Conservation (phyloP, 2,113 vertebrate genomes). For the Sebastes fasciatus region DNA sequence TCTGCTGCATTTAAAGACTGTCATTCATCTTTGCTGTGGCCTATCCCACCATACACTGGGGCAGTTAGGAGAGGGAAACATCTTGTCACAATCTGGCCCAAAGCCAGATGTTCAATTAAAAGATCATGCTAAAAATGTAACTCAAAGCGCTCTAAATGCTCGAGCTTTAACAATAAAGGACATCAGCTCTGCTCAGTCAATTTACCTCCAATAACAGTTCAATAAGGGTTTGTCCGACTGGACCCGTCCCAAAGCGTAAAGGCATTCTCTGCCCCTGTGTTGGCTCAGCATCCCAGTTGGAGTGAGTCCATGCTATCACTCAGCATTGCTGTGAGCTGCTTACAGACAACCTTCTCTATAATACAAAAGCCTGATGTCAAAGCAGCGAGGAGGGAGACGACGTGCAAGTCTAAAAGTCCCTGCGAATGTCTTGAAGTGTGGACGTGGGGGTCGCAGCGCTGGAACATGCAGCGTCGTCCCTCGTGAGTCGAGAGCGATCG, state of each 20-base stretch:
- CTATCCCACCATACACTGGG: background rate
- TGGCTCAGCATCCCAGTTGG: slow-evolving; percentile 51
- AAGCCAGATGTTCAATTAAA: no score
- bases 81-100: background rate
- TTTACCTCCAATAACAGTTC: slow-evolving; percentile 29
- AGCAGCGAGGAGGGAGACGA: slow-evolving; percentile 1
- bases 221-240: slow-evolving; percentile 24
- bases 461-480: slow-evolving; percentile 21
- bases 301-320: slow-evolving; percentile 62
- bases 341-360: slow-evolving; percentile 61
- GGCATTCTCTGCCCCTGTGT: background rate
- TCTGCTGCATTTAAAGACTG: background rate
- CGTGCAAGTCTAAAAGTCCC: background rate
- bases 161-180: background rate
- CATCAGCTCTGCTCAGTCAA: slow-evolving; percentile 7
- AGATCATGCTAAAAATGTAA: no score
- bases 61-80: background rate
- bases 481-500: background rate
- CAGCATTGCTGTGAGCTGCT: slow-evolving; percentile 52
- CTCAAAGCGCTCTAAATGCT: background rate
- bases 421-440: background rate
- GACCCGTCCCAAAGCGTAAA: background rate
- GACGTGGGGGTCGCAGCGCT: background rate
- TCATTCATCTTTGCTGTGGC: background rate
- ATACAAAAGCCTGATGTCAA: slow-evolving; percentile 46